phyloP scores from a whole-genome alignment of 2,888 invertebrate species.

The Cosmopolites sordidus region DNA sequence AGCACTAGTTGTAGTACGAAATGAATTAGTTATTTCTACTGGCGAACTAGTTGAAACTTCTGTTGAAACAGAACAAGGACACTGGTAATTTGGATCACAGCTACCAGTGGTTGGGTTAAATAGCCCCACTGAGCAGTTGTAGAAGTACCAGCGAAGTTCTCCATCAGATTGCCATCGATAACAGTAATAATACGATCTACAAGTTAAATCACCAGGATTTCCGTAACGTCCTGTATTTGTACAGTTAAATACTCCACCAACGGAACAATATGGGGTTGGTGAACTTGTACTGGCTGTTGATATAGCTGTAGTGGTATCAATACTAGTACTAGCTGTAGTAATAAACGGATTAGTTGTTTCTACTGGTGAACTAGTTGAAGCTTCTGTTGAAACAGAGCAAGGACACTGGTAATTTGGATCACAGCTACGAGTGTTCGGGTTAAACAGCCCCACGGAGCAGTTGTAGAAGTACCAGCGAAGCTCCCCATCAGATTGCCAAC shows the following conservation, averaged over 20 bases:
- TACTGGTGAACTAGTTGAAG: no score
- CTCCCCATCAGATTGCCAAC: conserved; percentile 3
- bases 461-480: no score
- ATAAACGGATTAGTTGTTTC: no score
- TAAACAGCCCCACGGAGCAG: no score
- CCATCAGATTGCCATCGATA: conserved; percentile 6
- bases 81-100: conserved; percentile 24
- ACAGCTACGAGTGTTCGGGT: no score
- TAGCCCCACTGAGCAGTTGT: conserved; percentile 3
- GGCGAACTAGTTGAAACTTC: no score
- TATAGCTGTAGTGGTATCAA: no score
- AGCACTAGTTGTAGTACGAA: not conserved
- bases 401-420: no score
- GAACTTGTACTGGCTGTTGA: no score
- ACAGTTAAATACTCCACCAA: conserved; percentile 8
- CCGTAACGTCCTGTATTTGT: conserved; percentile 17
- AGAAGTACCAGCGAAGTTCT: conserved; percentile 1
- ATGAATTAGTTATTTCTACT: no score
- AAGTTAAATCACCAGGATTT: conserved; percentile 20
- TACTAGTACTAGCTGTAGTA: no score
- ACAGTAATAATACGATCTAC: conserved; percentile 27
- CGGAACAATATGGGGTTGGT: conserved; percentile 7
- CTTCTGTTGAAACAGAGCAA: no score
- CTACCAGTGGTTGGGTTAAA: conserved; percentile 21
- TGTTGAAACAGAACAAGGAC: conserved; percentile 11